These are phyloP conservation scores for Leptinotarsa defecta DNA, from an alignment of 1,140 invertebrate genomes.

Conservation along the genomic window DNA sequence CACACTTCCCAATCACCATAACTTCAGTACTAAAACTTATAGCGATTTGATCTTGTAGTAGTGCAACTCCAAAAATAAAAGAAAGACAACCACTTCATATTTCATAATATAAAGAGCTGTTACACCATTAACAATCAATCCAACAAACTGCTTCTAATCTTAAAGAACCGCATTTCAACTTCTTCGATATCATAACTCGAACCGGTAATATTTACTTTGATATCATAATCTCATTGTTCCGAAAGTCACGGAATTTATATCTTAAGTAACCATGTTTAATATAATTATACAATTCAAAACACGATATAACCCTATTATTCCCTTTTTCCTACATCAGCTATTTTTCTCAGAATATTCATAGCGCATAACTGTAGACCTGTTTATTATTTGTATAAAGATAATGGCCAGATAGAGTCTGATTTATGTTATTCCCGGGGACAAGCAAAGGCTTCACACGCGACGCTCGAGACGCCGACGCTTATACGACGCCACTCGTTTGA, in stretches of 20 bases:
- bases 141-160: too few relatives aligned
- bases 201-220: background rate
- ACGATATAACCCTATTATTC: conserved; percentile 46
- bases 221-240: conserved; percentile 38
- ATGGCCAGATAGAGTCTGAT: conserved; percentile 43
- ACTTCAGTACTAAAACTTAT: too few relatives aligned
- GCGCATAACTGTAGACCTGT: conserved; percentile 46
- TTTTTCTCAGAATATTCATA: conserved; percentile 41
- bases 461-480: conserved; percentile 1
- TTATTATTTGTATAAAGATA: conserved; percentile 52
- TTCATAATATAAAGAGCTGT: too few relatives aligned
- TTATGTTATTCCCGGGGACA: conserved; percentile 39
- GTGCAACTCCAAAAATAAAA: too few relatives aligned
- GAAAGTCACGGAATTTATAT: conserved; percentile 47
- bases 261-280: conserved; percentile 50
- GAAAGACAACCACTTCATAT: too few relatives aligned
- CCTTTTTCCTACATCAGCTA: conserved; percentile 38
- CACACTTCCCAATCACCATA: too few relatives aligned
- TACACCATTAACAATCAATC: too few relatives aligned
- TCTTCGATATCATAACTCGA: too few relatives aligned
- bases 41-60: too few relatives aligned
- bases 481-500: conserved; percentile 4
- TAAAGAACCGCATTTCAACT: too few relatives aligned
- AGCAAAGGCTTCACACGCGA: conserved; percentile 24
- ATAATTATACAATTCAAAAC: conserved; percentile 51